Conservation (phyloP, 92 coral and sea anemone species). For the Zoanthus sansibaricus region DNA sequence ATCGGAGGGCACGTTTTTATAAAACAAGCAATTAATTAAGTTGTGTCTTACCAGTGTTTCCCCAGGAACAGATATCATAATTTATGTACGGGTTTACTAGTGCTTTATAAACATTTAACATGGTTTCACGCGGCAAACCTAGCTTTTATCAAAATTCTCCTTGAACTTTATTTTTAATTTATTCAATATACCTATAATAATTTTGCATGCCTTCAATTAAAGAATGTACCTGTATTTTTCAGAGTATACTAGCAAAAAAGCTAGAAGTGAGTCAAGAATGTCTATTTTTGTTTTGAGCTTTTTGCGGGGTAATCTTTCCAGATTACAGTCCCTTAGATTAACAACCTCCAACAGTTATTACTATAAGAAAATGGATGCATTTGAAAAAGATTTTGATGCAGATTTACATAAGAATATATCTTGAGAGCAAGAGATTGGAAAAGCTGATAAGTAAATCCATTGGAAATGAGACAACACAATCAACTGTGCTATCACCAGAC, state of each 20-base stretch:
- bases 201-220: not conserved
- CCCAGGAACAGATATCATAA: too few species aligned
- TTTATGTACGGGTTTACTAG: too few species aligned
- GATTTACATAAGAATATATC: constrained; percentile 11
- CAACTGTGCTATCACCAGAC: not conserved
- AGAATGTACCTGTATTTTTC: not conserved
- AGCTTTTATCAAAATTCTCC: too few species aligned
- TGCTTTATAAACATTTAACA: too few species aligned
- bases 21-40: too few species aligned
- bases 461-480: not conserved
- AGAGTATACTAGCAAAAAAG: not conserved
- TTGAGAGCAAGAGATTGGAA: constrained; percentile 23
- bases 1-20: too few species aligned
- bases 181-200: too few species aligned
- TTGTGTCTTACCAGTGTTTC: too few species aligned
- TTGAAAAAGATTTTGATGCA: constrained; percentile 12
- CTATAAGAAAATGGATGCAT: constrained; percentile 47
- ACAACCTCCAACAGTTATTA: constrained; percentile 42
- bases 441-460: not conserved
- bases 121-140: too few species aligned
- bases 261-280: not conserved
- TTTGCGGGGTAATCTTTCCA: constrained; percentile 24
- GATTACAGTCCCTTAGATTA: constrained; percentile 34
- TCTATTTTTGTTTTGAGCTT: not conserved
- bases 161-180: too few species aligned